phyloP scores from a whole-genome alignment of 1,140 invertebrate genomes.

The Varroa destructor region DNA sequence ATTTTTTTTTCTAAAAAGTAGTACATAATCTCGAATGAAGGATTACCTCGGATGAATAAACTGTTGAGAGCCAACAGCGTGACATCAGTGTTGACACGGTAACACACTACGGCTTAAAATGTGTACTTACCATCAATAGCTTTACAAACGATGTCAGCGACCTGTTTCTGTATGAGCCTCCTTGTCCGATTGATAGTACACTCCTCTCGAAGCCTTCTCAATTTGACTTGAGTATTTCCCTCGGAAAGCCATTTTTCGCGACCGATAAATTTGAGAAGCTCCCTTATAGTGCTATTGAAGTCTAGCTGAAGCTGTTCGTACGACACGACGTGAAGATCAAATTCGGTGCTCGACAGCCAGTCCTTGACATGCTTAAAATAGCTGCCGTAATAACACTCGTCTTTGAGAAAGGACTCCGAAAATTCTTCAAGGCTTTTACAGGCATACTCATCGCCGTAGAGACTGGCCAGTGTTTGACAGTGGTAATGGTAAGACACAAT shows the following conservation, averaged over 20 bases:
- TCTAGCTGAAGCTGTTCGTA: conserved; percentile 16
- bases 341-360: not conserved
- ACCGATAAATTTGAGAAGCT: not conserved
- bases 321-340: not conserved
- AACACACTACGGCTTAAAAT: too few relatives aligned
- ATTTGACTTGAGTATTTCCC: not conserved
- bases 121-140: not conserved
- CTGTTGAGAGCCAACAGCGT: too few relatives aligned
- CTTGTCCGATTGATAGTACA: not conserved
- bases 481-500: conserved; percentile 10
- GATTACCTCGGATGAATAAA: too few relatives aligned
- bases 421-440: not conserved
- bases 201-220: not conserved
- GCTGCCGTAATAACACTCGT: not conserved
- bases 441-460: not conserved
- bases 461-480: not conserved
- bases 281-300: not conserved
- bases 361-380: conserved; percentile 8
- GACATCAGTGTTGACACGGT: too few relatives aligned
- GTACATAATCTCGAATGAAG: too few relatives aligned
- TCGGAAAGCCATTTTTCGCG: not conserved
- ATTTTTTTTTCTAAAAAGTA: too few relatives aligned
- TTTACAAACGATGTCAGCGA: not conserved
- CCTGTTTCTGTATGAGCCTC: not conserved
- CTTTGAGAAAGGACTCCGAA: not conserved